A percentile compares a stretch with the other conserved stretches of the same genome.
phyloP scores from a whole-genome alignment of 2,113 vertebrate genomes.

The Oreochromis aureus region DNA sequence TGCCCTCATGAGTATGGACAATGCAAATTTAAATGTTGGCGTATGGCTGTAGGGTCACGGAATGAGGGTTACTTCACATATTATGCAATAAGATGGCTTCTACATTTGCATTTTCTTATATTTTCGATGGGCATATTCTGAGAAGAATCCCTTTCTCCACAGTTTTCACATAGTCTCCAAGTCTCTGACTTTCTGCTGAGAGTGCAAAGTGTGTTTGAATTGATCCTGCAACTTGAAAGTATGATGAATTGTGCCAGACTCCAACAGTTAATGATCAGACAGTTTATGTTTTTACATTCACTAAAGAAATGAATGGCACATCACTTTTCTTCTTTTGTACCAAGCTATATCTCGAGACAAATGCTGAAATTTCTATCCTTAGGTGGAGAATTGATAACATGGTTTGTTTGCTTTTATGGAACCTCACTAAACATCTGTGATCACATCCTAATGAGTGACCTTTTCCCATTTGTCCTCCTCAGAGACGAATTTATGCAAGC shows the following conservation, averaged over 20 bases:
- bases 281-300: not conserved
- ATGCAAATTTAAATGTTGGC: slow-evolving; percentile 1
- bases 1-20: not conserved
- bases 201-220: not conserved
- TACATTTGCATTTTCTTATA: not conserved
- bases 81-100: not conserved
- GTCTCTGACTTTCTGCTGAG: not conserved
- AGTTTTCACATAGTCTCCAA: not conserved
- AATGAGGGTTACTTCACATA: not conserved
- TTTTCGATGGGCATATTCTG: not conserved
- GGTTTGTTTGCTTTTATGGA: not conserved
- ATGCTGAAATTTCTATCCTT: not conserved
- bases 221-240: not conserved
- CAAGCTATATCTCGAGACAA: not conserved
- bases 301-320: not conserved
- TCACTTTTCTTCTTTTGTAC: not conserved
- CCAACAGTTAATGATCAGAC: not conserved
- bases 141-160: not conserved
- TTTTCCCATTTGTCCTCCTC: slow-evolving; percentile 27
- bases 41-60: not conserved
- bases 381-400: not conserved
- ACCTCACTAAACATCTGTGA: not conserved
- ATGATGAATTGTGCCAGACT: not conserved
- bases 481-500: not conserved
- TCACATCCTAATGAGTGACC: slow-evolving; percentile 30